phyloP scores from a whole-genome alignment of 2,113 vertebrate species.

The Eulemur macaco region DNA sequence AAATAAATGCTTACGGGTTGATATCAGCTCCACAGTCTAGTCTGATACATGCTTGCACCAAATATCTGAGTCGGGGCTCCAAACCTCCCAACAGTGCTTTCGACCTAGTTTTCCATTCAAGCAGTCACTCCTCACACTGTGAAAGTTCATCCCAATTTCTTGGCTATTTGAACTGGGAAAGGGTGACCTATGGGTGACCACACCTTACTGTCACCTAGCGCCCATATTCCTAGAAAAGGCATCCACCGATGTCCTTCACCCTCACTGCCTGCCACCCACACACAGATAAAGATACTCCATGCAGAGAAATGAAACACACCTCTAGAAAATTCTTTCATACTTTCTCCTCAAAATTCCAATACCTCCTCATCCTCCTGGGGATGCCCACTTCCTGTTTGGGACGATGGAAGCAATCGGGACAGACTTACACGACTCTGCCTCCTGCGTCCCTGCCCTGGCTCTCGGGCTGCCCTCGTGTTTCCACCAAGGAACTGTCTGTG shows the following conservation, averaged over 20 bases:
- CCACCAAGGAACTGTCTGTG: fast-evolving
- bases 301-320: neutral
- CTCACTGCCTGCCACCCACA: neutral
- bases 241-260: no score
- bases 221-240: neutral
- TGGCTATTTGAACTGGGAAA: neutral
- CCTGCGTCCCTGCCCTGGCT: neutral
- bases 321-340: neutral
- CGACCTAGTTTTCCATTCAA: neutral
- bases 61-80: neutral
- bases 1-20: neutral
- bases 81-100: neutral
- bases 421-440: neutral
- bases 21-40: neutral
- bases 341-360: neutral
- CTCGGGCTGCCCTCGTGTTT: neutral
- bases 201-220: neutral
- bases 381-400: neutral
- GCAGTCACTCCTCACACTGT: neutral
- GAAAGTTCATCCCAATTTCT: neutral
- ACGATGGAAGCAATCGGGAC: neutral
- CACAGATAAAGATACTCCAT: neutral
- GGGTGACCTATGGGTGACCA: neutral
- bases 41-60: neutral
- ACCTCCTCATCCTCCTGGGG: neutral